These are phyloP conservation scores for Apamea crenata DNA, from an alignment of 2,888 invertebrate species.

Conservation along the genomic window DNA sequence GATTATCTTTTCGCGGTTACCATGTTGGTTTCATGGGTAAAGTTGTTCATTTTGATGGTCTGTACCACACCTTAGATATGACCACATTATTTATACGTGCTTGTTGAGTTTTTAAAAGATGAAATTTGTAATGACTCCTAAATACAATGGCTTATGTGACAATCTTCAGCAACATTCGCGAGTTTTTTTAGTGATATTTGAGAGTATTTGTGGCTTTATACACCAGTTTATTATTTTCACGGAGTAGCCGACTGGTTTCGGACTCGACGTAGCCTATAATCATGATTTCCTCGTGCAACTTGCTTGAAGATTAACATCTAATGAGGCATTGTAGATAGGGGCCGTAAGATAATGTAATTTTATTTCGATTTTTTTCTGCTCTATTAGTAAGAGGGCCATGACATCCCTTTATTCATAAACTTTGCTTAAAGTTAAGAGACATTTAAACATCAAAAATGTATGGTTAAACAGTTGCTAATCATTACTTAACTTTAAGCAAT, in stretches of 20 bases:
- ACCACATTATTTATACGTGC: not conserved
- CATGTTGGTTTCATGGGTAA: not conserved
- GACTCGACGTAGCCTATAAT: not conserved
- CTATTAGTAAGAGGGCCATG: constrained; percentile 36
- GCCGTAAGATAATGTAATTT: not conserved
- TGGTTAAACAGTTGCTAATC: too few relatives aligned
- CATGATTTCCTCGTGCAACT: not conserved
- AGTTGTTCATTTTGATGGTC: not conserved
- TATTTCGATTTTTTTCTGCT: not conserved
- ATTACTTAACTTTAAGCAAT: too few relatives aligned
- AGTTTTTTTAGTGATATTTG: not conserved
- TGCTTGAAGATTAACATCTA: not conserved
- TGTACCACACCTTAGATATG: not conserved
- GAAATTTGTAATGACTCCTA: not conserved
- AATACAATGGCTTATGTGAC: not conserved
- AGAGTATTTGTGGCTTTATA: constrained; percentile 16
- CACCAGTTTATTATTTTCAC: constrained; percentile 9
- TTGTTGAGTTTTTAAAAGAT: not conserved
- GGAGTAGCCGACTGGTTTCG: not conserved
- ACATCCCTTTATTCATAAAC: too few relatives aligned
- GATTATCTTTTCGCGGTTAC: not conserved
- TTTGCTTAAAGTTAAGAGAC: too few relatives aligned
- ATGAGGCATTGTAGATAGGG: not conserved
- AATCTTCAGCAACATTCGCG: not conserved
- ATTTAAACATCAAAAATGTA: too few relatives aligned